These are phyloP conservation scores for Microcebus tavaratra DNA, from an alignment of 2,113 vertebrate genomes.

Conservation along the genomic window DNA sequence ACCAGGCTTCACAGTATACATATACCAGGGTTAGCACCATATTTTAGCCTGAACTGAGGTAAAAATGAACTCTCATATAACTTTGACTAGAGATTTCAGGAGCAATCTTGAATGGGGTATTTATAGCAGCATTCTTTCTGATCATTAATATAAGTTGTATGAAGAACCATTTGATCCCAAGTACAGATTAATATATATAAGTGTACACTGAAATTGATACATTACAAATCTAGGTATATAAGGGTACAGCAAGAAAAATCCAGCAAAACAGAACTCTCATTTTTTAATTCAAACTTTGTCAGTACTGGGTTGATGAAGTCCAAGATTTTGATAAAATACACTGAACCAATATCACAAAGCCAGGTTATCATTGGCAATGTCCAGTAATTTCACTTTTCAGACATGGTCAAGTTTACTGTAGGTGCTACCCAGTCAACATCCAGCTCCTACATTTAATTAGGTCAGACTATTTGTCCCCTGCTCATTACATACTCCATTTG, in stretches of 20 bases:
- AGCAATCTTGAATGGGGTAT: neutral
- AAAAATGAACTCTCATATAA: neutral
- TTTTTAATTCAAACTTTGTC: neutral
- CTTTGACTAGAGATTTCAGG: neutral
- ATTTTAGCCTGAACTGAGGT: neutral
- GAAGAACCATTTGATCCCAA: neutral
- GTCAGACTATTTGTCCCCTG: neutral
- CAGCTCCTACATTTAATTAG: neutral
- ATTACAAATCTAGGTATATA: neutral
- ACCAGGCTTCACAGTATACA: neutral
- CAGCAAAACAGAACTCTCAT: neutral
- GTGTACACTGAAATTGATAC: neutral
- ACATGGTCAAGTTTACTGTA: neutral
- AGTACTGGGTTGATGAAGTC: neutral
- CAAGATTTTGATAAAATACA: neutral
- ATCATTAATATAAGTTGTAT: neutral
- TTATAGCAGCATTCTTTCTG: neutral
- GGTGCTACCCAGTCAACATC: neutral
- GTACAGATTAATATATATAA: neutral
- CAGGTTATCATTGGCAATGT: neutral
- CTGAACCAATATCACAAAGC: neutral
- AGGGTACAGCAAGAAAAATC: neutral
- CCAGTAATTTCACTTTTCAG: neutral
- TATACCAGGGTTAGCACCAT: conserved; percentile 55
- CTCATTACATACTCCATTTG: neutral